These are phyloP conservation scores for Brachypalpus laphriformis DNA, from an alignment of 2,888 invertebrate genomes.

Conservation along the genomic window DNA sequence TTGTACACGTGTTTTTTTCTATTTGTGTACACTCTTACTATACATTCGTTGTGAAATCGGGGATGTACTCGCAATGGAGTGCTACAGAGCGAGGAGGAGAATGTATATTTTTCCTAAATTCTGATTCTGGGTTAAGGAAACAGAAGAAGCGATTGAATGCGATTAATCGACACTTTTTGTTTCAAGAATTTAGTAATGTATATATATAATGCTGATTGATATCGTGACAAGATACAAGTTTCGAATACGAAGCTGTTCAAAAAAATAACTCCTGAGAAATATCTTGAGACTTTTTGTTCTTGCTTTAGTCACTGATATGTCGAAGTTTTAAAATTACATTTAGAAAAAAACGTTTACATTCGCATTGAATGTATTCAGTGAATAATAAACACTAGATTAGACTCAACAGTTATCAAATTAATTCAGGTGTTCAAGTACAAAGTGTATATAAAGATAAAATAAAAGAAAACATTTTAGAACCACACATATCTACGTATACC, in stretches of 20 bases:
- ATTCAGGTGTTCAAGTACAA: no score
- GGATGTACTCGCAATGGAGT: not conserved
- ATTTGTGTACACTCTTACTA: not conserved
- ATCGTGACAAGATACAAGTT: not conserved
- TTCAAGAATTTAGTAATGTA: not conserved
- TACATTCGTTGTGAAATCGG: conserved; percentile 25
- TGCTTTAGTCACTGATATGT: no score
- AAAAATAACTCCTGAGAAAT: not conserved
- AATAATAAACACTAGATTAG: no score
- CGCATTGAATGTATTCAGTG: no score
- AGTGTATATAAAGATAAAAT: no score
- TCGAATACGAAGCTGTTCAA: not conserved
- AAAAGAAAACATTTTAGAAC: no score
- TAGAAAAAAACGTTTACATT: no score
- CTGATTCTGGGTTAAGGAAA: conserved; percentile 50
- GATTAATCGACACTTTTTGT: conserved; percentile 31
- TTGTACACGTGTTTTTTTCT: conserved; percentile 64
- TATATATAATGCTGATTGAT: not conserved
- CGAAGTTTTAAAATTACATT: no score
- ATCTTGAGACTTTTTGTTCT: no score
- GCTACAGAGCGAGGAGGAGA: not conserved
- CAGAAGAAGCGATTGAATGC: conserved; percentile 29
- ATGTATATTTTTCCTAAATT: conserved; percentile 40
- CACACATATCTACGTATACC: no score
- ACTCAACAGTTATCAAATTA: no score